Conservation (phyloP, 2,113 vertebrate species). For the Ariopsis seemanni region DNA sequence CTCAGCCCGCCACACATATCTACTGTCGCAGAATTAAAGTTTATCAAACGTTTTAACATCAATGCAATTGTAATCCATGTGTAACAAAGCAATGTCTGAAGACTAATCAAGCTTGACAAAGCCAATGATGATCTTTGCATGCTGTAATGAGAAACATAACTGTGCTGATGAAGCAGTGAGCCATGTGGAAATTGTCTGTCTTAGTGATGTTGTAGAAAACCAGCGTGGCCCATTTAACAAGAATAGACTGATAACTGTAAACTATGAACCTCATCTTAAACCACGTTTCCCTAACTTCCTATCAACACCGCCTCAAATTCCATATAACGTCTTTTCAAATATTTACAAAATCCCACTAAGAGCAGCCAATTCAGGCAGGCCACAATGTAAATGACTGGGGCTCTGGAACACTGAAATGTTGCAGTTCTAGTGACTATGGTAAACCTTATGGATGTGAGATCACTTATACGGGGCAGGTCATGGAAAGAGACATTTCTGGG, state of each 20-base stretch:
- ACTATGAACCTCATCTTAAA: constrained; percentile 10
- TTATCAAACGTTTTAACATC: not conserved
- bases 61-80: not conserved
- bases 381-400: constrained; percentile 9
- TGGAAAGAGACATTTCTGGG: not conserved
- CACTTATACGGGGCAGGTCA: not conserved
- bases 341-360: constrained; percentile 12
- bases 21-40: not conserved
- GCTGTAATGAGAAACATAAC: constrained; percentile 14
- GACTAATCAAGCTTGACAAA: constrained; percentile 3
- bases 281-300: not conserved
- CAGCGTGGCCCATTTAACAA: not conserved
- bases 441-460: constrained; percentile 6
- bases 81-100: not conserved
- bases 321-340: not conserved
- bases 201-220: not conserved
- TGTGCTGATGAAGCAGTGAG: constrained; percentile 22
- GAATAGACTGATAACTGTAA: not conserved
- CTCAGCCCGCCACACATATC: not conserved
- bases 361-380: not conserved
- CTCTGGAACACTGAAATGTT: not conserved
- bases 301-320: not conserved
- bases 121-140: constrained; percentile 8
- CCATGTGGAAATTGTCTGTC: not conserved
- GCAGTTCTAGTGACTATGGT: constrained; percentile 8